These are phyloP conservation scores for Gavialis gangeticus DNA, from an alignment of 2,113 vertebrate genomes.

Conservation along the genomic window DNA sequence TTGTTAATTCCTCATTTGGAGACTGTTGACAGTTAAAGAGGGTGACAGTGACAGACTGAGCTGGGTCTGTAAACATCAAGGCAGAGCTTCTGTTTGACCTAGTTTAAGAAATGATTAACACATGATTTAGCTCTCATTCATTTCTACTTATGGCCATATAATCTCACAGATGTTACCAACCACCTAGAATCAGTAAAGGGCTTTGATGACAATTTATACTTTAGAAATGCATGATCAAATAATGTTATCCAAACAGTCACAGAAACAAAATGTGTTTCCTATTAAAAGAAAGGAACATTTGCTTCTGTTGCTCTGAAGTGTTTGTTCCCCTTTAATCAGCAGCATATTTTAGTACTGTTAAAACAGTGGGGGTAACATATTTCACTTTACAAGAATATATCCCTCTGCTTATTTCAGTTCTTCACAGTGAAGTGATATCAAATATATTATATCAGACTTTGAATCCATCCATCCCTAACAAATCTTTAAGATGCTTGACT, in stretches of 20 bases:
- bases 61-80: conserved; percentile 52
- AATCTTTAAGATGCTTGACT: not conserved
- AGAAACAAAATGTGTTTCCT: not conserved
- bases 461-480: not conserved
- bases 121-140: conserved; percentile 65
- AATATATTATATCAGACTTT: not conserved
- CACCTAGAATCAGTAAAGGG: conserved; percentile 27
- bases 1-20: conserved; percentile 30
- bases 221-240: conserved; percentile 1
- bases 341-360: not conserved
- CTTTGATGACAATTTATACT: conserved; percentile 19
- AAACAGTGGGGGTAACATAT: not conserved
- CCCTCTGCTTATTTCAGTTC: not conserved
- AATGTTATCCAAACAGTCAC: not conserved
- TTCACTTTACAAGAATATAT: conserved; percentile 10
- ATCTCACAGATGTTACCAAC: conserved; percentile 50
- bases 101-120: conserved; percentile 69
- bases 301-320: not conserved
- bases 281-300: not conserved
- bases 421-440: not conserved
- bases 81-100: conserved; percentile 65
- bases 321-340: not conserved
- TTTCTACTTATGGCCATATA: conserved; percentile 50
- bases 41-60: conserved; percentile 50
- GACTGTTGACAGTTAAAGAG: conserved; percentile 19